Evolutionary conservation across 2,888 invertebrate genomes (phyloP).

Genomic region (Plutella xylostella): DNA sequence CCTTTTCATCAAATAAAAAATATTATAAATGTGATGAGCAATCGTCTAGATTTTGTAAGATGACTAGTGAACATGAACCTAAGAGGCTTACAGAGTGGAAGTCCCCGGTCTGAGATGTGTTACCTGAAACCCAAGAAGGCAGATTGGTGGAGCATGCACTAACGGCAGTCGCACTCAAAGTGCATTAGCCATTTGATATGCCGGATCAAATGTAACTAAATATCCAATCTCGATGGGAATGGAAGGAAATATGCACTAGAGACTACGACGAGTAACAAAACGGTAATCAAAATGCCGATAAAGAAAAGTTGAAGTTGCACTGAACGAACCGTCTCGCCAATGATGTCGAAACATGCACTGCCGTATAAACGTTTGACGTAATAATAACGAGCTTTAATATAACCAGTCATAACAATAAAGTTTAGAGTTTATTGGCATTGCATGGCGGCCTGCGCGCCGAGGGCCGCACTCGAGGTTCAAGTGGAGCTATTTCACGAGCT

Average conservation of each 20-base stretch:
- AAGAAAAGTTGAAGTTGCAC: background rate
- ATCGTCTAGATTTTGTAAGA: background rate
- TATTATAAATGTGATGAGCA: background rate
- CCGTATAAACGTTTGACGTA: constrained; percentile 27
- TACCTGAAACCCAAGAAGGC: constrained; percentile 41
- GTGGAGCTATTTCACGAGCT: constrained; percentile 39
- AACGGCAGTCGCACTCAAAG: constrained; percentile 55
- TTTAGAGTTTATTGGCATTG: constrained; percentile 41
- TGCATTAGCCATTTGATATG: constrained; percentile 52
- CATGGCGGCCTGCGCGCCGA: constrained; percentile 30
- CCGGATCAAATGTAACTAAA: constrained; percentile 29
- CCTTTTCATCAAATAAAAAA: background rate
- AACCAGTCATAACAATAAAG: constrained; percentile 41
- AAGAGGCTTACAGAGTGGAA: no score
- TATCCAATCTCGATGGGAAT: constrained; percentile 10
- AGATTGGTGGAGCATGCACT: constrained; percentile 49
- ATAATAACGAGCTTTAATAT: constrained; percentile 35
- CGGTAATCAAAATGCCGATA: background rate
- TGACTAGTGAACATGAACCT: no score
- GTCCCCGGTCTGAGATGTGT: no score
- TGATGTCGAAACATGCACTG: background rate
- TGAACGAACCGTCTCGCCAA: no score
- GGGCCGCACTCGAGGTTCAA: constrained; percentile 33
- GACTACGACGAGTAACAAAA: background rate
- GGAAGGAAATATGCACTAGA: constrained; percentile 5